Evolutionary conservation across 2,888 invertebrate genomes (phyloP).

Genomic region (Nemotelus pantherinus): DNA sequence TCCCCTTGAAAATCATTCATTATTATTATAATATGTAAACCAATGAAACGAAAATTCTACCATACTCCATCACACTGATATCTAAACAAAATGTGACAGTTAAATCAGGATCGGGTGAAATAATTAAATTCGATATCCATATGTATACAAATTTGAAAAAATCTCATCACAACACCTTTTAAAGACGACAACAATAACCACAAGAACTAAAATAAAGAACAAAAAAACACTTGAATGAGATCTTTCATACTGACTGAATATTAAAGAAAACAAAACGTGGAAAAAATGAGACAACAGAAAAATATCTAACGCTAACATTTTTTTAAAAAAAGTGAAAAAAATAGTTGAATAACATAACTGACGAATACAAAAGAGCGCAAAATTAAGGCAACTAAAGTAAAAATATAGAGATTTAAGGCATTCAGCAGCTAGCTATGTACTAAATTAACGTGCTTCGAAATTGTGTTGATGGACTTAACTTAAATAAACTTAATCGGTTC

Average conservation of each 20-base stretch:
- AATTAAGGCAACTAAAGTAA: too few species aligned
- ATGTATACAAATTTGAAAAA: background rate
- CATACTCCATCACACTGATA: too few species aligned
- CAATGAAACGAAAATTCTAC: background rate
- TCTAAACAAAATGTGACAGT: too few species aligned
- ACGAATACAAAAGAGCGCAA: too few species aligned
- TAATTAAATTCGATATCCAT: too few species aligned
- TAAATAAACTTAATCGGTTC: too few species aligned
- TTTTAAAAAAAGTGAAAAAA: slow-evolving; percentile 19
- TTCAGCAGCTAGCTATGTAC: too few species aligned
- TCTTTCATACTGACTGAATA: slow-evolving; percentile 37
- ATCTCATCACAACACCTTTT: background rate
- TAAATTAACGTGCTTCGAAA: too few species aligned
- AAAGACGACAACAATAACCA: background rate
- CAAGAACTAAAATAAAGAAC: slow-evolving; percentile 18
- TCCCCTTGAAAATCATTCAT: slow-evolving; percentile 36
- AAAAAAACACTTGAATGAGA: background rate
- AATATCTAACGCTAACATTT: slow-evolving; percentile 33
- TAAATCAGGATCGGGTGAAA: too few species aligned
- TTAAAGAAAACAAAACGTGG: background rate
- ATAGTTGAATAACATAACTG: too few species aligned
- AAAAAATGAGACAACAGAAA: background rate
- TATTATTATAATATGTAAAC: slow-evolving; percentile 5
- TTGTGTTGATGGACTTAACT: too few species aligned
- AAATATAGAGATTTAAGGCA: too few species aligned